Base-by-base conservation (phyloP, 2,113 vertebrate species). In the Tympanuchus pallidicinctus region DNA sequence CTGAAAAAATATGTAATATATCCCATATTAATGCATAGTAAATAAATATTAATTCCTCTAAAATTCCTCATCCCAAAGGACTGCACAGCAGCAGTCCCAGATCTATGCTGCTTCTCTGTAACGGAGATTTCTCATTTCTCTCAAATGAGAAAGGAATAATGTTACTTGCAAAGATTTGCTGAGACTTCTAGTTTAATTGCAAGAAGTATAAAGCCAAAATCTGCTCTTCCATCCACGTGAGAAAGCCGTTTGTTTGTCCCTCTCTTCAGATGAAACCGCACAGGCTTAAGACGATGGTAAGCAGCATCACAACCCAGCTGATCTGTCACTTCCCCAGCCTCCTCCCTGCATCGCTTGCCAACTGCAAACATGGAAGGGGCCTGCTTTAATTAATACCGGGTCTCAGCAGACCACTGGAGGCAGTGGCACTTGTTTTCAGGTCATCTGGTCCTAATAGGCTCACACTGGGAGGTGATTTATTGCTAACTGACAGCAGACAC, bases 401-500 rank as follows among this genome's bases (percentile, higher is more conserved):
- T 94, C 97, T 84, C 97, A 78, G 92, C 90, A 93, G 98, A 97
- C 97, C 97, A 94, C 97, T 92, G 97, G 92, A 94, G 96, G 97
- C 86, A 66, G 56, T 94, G 95, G 96, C 97, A 97, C 97, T 96
- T 97, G 97, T 98, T 98, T 98, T 97, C 96, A 97, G 97, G 98
- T 98, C 98, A 97, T 98, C 97, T 98, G 96, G 88, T 96, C 97
- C 97, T 98, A 98, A 98, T 98, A 92, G 98, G 98, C 92, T 93
- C 98, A 66, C 98, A 97, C 98, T 97, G 98, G 98, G 98, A 97
- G 97, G 98, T 97, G 98, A 98, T 98, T 98, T 98, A 97, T 96
- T 97, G 98, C 97, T 96, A 98, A 98, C 97, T 98, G 98, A 98
- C 96, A 97, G 96, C 97, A 94, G 95, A 97, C 97, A 98, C 95